Evolutionary conservation across 2,888 invertebrate genomes (phyloP).

Genomic region (Creontiades dilutus): DNA sequence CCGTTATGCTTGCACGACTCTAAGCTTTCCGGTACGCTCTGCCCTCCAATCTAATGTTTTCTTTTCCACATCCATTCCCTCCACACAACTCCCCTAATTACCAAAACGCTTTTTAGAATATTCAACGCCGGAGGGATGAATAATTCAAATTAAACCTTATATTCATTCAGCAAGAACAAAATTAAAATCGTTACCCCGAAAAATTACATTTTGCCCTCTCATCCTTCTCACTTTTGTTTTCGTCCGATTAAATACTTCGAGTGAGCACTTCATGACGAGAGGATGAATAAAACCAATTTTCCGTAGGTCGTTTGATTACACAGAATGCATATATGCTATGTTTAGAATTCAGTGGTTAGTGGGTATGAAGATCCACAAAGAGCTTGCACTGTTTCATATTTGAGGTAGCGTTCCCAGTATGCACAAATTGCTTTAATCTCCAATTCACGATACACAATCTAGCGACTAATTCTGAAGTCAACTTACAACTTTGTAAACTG

Average conservation of each 20-base stretch:
- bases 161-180: slow-evolving; percentile 49
- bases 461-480: too few species aligned
- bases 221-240: not conserved
- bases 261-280: not conserved
- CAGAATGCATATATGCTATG: too few species aligned
- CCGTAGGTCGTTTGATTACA: too few species aligned
- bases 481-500: too few species aligned
- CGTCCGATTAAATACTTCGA: not conserved
- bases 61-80: not conserved
- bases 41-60: not conserved
- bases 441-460: too few species aligned
- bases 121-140: slow-evolving; percentile 46
- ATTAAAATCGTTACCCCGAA: slow-evolving; percentile 40
- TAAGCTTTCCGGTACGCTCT: not conserved
- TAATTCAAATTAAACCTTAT: slow-evolving; percentile 54
- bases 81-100: slow-evolving; percentile 38
- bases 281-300: too few species aligned
- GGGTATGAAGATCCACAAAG: too few species aligned
- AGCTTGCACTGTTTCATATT: too few species aligned
- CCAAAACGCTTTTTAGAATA: slow-evolving; percentile 53
- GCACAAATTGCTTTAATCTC: too few species aligned
- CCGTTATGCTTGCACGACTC: not conserved
- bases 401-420: too few species aligned
- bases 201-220: slow-evolving; percentile 46
- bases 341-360: too few species aligned